A percentile compares a stretch with the other conserved stretches of the same genome.
Evolutionary conservation across 2,113 vertebrate genomes (phyloP).

Genomic region (Electrona antarctica): DNA sequence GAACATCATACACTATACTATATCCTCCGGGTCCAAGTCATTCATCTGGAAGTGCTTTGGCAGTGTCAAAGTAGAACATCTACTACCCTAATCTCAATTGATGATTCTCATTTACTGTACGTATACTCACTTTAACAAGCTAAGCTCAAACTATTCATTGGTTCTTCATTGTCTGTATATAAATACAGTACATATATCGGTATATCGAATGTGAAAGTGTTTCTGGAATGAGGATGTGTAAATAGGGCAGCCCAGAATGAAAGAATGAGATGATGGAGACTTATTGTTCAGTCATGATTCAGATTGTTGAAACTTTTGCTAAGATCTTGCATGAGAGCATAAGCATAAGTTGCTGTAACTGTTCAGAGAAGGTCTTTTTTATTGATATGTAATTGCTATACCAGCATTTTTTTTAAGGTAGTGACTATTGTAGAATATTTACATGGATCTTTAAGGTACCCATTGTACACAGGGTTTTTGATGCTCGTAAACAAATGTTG

Average conservation of each 20-base stretch:
- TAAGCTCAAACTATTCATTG: constrained; percentile 11
- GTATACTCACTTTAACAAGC: neutral
- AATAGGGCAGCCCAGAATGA: constrained; percentile 28
- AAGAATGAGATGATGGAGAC: constrained; percentile 16
- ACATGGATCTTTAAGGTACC: constrained; percentile 48
- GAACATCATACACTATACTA: constrained; percentile 42
- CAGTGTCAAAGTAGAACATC: constrained; percentile 7
- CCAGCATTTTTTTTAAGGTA: constrained; percentile 67
- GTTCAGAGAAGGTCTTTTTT: constrained; percentile 37
- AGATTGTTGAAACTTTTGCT: constrained; percentile 38
- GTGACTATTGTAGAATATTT: constrained; percentile 33
- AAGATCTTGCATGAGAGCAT: constrained; percentile 44
- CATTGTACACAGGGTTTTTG: constrained; percentile 53
- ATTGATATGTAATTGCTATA: constrained; percentile 46
- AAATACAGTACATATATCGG: too few species aligned
- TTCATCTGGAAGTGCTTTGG: constrained; percentile 31
- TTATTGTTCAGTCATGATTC: constrained; percentile 23
- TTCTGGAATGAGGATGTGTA: constrained; percentile 26
- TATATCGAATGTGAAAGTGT: neutral
- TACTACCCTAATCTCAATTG: constrained; percentile 24
- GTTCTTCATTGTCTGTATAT: too few species aligned
- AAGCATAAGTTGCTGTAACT: constrained; percentile 25
- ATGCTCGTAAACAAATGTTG: constrained; percentile 45
- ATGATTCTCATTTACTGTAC: constrained; percentile 7
- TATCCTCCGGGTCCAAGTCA: constrained; percentile 56